A percentile compares a stretch with the other conserved stretches of the same genome.
Evolutionary conservation across 2,113 vertebrate species (phyloP).

Genomic region (Pseudopipra pipra): DNA sequence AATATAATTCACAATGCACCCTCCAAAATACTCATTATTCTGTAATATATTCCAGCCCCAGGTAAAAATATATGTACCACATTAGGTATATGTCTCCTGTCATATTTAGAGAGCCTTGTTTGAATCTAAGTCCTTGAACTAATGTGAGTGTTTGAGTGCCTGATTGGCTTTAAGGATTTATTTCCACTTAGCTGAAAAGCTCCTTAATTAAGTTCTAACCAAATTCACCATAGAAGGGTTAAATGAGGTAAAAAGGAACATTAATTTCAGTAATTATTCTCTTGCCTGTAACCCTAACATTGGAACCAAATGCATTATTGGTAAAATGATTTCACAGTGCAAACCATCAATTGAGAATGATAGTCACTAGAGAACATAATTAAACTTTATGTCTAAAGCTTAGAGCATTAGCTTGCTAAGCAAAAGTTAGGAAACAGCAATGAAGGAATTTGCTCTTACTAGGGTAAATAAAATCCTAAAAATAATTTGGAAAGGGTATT

Average conservation of each 20-base stretch:
- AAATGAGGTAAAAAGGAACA: neutral
- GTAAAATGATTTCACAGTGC: neutral
- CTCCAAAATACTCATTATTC: neutral
- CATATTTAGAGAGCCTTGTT: neutral
- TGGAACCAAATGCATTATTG: slow-evolving; percentile 13
- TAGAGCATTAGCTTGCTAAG: neutral
- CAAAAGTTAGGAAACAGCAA: neutral
- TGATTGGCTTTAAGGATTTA: neutral
- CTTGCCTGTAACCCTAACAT: neutral
- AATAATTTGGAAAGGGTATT: slow-evolving; percentile 18
- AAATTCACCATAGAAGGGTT: neutral
- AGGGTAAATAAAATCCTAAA: slow-evolving; percentile 8
- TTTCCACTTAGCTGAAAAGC: neutral
- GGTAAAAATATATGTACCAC: neutral
- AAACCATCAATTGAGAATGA: slow-evolving; percentile 1
- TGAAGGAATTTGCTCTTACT: neutral
- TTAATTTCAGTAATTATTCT: slow-evolving; percentile 4
- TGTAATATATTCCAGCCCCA: neutral
- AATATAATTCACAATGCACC: neutral
- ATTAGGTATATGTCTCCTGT: neutral
- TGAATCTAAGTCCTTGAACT: neutral
- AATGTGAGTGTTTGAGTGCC: neutral
- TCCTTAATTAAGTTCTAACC: neutral
- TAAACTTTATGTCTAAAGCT: neutral
- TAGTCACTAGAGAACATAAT: slow-evolving; percentile 9